These are phyloP conservation scores for Heliangelus exortis DNA, from an alignment of 2,797 vertebrate species.

Conservation along the genomic window DNA sequence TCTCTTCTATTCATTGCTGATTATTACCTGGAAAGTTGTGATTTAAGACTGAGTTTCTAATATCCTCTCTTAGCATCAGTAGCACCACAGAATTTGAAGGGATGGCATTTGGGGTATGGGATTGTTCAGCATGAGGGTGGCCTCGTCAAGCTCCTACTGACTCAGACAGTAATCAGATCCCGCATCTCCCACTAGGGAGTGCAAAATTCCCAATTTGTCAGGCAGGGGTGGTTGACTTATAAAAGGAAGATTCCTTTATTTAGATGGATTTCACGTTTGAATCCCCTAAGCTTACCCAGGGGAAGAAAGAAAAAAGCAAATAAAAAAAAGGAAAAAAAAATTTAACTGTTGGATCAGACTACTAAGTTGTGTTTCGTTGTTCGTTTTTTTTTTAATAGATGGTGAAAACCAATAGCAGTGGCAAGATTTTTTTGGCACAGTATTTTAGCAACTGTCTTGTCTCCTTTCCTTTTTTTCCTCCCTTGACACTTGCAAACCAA, in stretches of 20 bases:
- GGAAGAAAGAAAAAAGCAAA: neutral
- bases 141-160: neutral
- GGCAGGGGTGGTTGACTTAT: neutral
- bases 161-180: neutral
- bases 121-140: neutral
- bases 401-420: neutral
- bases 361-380: neutral
- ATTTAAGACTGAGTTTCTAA: constrained; percentile 25
- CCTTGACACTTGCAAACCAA: neutral
- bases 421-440: neutral
- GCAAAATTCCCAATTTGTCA: constrained; percentile 3
- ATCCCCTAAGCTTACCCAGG: neutral
- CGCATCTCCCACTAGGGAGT: neutral
- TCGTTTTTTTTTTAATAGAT: neutral
- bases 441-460: neutral
- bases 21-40: constrained; percentile 38
- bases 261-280: neutral
- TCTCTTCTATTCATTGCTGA: constrained; percentile 24
- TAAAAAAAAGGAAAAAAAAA: neutral
- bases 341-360: neutral
- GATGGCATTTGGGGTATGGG: neutral
- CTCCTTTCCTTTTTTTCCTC: neutral
- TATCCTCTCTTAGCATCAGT: neutral
- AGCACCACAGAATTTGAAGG: neutral
- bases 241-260: neutral